Evolutionary conservation across 2,113 vertebrate species (phyloP), one percentile per base, ranked within the genome.

Genomic region (Cololabis saira): DNA sequence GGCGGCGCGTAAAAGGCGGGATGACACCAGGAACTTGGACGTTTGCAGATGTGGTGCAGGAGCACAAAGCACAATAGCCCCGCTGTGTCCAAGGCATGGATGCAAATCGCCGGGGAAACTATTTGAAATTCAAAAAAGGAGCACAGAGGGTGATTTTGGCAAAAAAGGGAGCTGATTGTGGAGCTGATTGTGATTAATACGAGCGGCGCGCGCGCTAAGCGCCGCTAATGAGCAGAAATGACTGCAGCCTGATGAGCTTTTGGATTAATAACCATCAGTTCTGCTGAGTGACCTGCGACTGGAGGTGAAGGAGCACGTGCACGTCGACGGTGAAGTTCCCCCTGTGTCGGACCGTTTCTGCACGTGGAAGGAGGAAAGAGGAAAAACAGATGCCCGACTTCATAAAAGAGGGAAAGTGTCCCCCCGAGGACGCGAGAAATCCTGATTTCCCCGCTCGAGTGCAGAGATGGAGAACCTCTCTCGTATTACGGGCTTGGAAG

Each of bases 161-260:
- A 3, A 8, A n/a, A 27, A 47, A 78, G 54, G 63, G 69, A 41
- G 27, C 19, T 67, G 77, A 82, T 71, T 85, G 45, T 8, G 68
- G 65, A 86, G 67, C 80, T 88, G 79, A 88, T 78, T 86, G 82
- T 81, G 84, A 90, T 88, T 85, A 81, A 85, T 84, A 80, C 45
- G 37, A 68, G 59, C 58, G 61, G 47, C 71, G 33, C 68, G 70
- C 43, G 27, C 21, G 45, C n/a, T n/a, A 75, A 67, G 71, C 74
- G 42, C 37, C 45, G 63, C 75, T 74, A 65, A 75, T 51, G 62
- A 83, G 68, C 60, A 78, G 22, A 61, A 66, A 50, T 41, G 55
- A 56, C 64, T n/a, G 40, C 54, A 7, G 16, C 65, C 75, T 48
- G 24, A 49, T 33, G 51, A 51, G 65, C n/a, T 78, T 80, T 76